Conservation (phyloP, 1,140 invertebrate genomes). For the Amyelois transitella region DNA sequence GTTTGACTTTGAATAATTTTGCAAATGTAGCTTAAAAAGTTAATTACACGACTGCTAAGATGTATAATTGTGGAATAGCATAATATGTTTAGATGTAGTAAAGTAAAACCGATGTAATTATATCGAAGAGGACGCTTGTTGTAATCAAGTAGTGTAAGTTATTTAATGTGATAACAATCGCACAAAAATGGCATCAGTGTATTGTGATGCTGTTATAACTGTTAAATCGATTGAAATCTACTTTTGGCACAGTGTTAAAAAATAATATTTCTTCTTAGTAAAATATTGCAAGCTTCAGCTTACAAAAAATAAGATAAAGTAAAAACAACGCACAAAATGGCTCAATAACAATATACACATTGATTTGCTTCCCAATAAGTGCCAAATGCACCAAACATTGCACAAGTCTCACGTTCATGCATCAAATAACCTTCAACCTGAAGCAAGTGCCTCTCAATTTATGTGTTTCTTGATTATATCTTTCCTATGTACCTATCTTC, state of each 20-base stretch:
- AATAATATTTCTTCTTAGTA: background rate
- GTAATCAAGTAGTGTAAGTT: constrained; percentile 14
- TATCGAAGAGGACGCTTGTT: constrained; percentile 27
- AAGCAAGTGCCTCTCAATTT: constrained; percentile 40
- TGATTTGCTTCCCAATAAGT: constrained; percentile 37
- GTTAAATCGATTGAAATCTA: background rate
- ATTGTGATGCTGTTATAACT: background rate
- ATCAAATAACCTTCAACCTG: constrained; percentile 42
- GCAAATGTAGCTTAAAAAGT: constrained; percentile 43
- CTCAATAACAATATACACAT: constrained; percentile 35
- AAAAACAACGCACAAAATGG: constrained; percentile 54
- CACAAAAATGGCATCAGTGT: constrained; percentile 40
- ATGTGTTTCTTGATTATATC: constrained; percentile 46
- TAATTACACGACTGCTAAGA: constrained; percentile 32
- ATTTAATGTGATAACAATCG: constrained; percentile 14
- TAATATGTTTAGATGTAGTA: constrained; percentile 50
- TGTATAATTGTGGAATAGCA: constrained; percentile 30
- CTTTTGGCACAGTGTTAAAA: background rate
- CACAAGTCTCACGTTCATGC: constrained; percentile 53
- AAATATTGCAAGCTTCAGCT: background rate
- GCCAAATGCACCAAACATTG: constrained; percentile 39
- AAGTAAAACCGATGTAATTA: constrained; percentile 17
- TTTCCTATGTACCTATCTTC: constrained; percentile 39
- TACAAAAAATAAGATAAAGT: background rate
- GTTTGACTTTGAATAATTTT: constrained; percentile 71